Percentiles rank a stretch among this genome's conserved stretches.
Evolutionary conservation across 2,113 vertebrate species (phyloP).

Genomic region (Cavia aperea): DNA sequence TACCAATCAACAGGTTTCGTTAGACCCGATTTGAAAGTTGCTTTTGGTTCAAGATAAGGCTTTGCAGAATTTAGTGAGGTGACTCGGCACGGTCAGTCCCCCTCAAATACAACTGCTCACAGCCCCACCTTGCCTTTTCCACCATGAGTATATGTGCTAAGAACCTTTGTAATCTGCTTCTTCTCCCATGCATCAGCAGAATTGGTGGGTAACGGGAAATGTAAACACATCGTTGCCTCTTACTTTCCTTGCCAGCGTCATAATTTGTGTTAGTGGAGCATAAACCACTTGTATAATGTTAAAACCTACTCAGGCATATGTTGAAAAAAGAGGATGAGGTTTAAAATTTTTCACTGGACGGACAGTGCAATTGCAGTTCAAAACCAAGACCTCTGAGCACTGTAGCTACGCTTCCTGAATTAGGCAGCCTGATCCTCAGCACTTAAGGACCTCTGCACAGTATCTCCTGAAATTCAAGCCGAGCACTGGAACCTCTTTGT

Average conservation of each 20-base stretch:
- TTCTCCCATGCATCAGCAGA: accelerated
- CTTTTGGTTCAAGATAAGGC: neutral
- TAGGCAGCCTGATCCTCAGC: neutral
- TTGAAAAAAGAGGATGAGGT: neutral
- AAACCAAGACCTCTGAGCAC: neutral
- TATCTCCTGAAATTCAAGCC: neutral
- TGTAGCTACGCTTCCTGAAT: accelerated
- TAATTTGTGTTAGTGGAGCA: neutral
- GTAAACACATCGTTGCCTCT: accelerated
- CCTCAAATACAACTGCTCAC: neutral
- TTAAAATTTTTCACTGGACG: neutral
- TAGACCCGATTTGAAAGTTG: neutral
- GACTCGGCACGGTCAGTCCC: no score
- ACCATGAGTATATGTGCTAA: no score
- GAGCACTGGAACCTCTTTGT: neutral
- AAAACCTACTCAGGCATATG: neutral
- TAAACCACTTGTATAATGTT: neutral
- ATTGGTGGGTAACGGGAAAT: neutral
- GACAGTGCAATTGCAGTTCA: neutral
- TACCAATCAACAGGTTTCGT: neutral
- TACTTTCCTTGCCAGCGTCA: no score
- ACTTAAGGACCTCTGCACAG: neutral
- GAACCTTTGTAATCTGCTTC: neutral
- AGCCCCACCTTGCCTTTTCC: neutral
- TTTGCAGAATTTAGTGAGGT: neutral